Evolutionary conservation across 2,888 invertebrate species (phyloP).

Genomic region (Stenodera caucasica): DNA sequence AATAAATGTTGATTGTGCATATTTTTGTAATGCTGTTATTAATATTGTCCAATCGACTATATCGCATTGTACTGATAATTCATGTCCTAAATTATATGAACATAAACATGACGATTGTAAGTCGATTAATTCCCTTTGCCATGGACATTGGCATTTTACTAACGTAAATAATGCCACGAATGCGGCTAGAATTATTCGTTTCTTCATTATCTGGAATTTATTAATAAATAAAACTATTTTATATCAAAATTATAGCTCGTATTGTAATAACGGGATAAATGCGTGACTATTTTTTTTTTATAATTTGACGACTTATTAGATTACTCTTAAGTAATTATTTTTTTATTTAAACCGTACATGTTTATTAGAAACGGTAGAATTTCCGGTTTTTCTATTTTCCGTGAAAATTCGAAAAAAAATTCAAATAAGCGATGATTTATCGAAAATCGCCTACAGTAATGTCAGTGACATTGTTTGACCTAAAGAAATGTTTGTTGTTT

Average conservation of each 20-base stretch:
- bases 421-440: neutral
- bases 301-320: conserved; percentile 15
- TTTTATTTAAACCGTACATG: conserved; percentile 14
- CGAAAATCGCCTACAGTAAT: conserved; percentile 13
- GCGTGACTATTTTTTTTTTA: conserved; percentile 17
- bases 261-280: conserved; percentile 13
- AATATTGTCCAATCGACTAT: conserved; percentile 80
- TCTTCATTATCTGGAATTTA: conserved; percentile 51
- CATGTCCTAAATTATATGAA: conserved; percentile 81
- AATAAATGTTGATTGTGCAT: conserved; percentile 68
- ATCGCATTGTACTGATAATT: conserved; percentile 88
- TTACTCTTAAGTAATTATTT: conserved; percentile 17
- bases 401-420: too few species aligned
- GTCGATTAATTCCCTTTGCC: conserved; percentile 74
- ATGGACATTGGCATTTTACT: conserved; percentile 75
- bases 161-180: conserved; percentile 38
- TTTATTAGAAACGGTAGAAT: conserved; percentile 20
- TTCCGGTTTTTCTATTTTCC: conserved; percentile 1
- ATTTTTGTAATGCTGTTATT: conserved; percentile 71
- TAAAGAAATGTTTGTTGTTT: conserved; percentile 1
- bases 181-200: conserved; percentile 39
- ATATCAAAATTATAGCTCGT: neutral
- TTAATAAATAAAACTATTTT: conserved; percentile 2
- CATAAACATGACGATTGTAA: conserved; percentile 85
- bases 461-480: conserved; percentile 26